phyloP scores from a whole-genome alignment of 1,140 invertebrate genomes.

The Melipona quadrifasciata region DNA sequence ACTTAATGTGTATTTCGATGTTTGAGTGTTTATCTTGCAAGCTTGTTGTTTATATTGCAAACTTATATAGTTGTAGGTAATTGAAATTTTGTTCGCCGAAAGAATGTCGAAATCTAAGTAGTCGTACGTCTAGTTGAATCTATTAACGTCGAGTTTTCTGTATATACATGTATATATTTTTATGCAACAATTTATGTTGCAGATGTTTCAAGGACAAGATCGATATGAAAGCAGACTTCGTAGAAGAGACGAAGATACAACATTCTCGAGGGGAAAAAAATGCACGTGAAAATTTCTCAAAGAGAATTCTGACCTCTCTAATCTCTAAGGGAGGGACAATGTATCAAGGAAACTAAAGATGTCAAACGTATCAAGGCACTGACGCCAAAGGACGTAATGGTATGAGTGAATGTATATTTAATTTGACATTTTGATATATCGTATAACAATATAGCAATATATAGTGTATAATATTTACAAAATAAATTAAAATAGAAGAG shows the following conservation, averaged over 20 bases:
- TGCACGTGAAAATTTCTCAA: not conserved
- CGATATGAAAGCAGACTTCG: not conserved
- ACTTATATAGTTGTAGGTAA: too few relatives aligned
- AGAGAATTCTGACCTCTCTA: too few relatives aligned
- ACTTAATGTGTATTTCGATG: not conserved
- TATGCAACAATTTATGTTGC: not conserved
- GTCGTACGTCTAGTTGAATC: not conserved
- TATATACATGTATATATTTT: not conserved
- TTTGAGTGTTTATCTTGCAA: not conserved
- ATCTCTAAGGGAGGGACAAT: not conserved
- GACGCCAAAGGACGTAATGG: slow-evolving; percentile 10
- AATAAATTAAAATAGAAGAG: slow-evolving; percentile 70
- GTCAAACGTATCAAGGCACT: not conserved
- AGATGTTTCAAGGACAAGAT: not conserved
- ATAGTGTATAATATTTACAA: slow-evolving; percentile 72
- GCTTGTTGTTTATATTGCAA: not conserved
- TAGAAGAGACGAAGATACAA: not conserved
- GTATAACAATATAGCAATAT: slow-evolving; percentile 66
- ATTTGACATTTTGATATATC: slow-evolving; percentile 57
- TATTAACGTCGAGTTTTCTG: not conserved
- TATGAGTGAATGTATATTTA: slow-evolving; percentile 68
- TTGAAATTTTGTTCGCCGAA: not conserved
- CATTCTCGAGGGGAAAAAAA: not conserved
- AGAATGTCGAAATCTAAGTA: not conserved
- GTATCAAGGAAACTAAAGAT: not conserved